A percentile compares a stretch with the other conserved stretches of the same genome.
Conservation (phyloP, 2,113 vertebrate species). For the Macrotus californicus region DNA sequence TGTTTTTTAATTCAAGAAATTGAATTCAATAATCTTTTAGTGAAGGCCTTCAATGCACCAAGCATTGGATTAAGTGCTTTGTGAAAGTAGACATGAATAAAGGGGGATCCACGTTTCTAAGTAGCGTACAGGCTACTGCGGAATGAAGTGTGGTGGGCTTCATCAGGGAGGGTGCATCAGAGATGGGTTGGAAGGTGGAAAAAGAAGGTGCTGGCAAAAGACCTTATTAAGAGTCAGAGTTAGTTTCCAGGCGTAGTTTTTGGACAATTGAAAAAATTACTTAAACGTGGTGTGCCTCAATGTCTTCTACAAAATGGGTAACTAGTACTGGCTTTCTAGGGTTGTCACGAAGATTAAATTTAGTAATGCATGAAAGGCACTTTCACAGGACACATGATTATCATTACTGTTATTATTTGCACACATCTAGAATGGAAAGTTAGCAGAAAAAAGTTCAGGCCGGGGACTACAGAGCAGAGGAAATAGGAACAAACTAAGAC, state of each 20-base stretch:
- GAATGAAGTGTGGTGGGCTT: rapidly evolving
- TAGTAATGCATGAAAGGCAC: neutral
- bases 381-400: neutral
- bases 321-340: neutral
- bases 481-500: neutral
- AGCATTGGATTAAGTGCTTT: neutral
- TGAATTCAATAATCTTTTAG: neutral
- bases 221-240: neutral
- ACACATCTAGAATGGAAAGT: neutral
- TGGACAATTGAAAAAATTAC: rapidly evolving
- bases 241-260: neutral
- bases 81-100: neutral
- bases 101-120: neutral
- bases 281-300: neutral
- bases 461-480: neutral
- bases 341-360: neutral
- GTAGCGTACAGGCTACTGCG: neutral
- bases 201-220: neutral
- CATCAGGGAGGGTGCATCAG: neutral
- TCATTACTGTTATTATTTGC: neutral
- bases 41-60: neutral
- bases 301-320: neutral
- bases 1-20: slow-evolving; percentile 4
- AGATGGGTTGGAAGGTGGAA: neutral
- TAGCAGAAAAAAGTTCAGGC: neutral